phyloP scores from a whole-genome alignment of 2,797 vertebrate species.

The Tenualosa thibaudeaui region DNA sequence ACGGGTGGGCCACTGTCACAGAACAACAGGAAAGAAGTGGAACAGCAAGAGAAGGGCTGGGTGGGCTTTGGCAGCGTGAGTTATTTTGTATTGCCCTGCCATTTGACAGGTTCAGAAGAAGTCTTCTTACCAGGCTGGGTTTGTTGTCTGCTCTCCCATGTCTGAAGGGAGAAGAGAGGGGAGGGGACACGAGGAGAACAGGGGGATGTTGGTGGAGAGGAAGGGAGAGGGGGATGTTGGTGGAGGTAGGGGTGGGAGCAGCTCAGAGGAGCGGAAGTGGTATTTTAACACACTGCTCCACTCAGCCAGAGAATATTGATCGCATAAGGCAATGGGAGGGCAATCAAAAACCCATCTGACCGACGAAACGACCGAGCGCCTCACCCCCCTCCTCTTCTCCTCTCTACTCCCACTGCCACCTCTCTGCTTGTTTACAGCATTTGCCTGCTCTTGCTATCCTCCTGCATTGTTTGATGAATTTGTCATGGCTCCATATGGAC shows the following conservation, averaged over 20 bases:
- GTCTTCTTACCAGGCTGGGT: not conserved
- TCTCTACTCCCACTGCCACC: constrained; percentile 41
- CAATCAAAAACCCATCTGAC: constrained; percentile 56
- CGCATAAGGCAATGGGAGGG: constrained; percentile 53
- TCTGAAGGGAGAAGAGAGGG: not conserved
- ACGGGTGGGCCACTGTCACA: not conserved
- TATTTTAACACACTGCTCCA: constrained; percentile 63
- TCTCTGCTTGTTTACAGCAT: constrained; percentile 33
- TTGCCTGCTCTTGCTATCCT: constrained; percentile 17
- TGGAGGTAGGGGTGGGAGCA: not conserved
- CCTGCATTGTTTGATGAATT: constrained; percentile 15
- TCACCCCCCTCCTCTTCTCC: constrained; percentile 34
- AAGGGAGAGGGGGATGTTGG: constrained; percentile 16
- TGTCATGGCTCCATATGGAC: constrained; percentile 19
- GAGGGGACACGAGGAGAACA: not conserved
- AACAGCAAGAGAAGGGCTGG: not conserved
- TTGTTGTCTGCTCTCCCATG: not conserved
- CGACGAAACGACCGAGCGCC: not conserved
- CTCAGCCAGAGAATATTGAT: constrained; percentile 43
- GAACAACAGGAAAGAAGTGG: not conserved
- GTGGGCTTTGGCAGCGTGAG: not conserved
- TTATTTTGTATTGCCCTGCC: not conserved
- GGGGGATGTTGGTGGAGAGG: constrained; percentile 1
- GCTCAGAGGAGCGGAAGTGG: constrained; percentile 56
- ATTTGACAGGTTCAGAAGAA: not conserved